These are phyloP conservation scores for Vulpes lagopus DNA, from an alignment of 2,113 vertebrate genomes.

Conservation along the genomic window DNA sequence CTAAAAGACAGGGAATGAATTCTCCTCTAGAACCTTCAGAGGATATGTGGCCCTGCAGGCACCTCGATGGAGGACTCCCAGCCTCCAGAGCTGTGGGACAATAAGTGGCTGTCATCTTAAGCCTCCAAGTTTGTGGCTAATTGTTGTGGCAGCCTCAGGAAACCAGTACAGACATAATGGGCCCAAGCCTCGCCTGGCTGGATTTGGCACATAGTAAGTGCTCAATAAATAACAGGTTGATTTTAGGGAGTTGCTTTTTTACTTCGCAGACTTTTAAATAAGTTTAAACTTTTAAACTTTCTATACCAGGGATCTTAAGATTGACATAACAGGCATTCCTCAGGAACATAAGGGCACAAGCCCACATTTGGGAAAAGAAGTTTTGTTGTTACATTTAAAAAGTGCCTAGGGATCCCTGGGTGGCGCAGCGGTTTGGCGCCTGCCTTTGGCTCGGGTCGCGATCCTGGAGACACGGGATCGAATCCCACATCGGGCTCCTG, in stretches of 20 bases:
- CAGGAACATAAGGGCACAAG: not conserved
- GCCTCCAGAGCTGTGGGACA: not conserved
- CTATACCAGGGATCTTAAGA: too few relatives aligned
- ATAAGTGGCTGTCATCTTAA: not conserved
- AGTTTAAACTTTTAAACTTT: not conserved
- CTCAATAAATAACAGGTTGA: not conserved
- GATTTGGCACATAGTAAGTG: too few relatives aligned
- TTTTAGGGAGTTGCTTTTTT: not conserved
- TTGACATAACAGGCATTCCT: not conserved
- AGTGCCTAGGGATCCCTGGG: too few relatives aligned
- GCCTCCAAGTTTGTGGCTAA: not conserved
- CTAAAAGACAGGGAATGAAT: not conserved
- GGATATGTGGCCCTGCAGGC: not conserved
- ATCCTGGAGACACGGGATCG: too few relatives aligned
- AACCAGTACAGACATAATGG: not conserved
- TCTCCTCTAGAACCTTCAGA: not conserved
- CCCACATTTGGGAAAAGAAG: not conserved
- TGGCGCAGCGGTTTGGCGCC: too few relatives aligned
- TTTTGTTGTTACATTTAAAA: not conserved
- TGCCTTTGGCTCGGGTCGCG: too few relatives aligned
- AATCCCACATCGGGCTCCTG: too few relatives aligned
- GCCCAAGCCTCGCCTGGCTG: not conserved
- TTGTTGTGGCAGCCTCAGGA: not conserved
- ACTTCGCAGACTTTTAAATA: not conserved
- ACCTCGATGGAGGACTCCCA: not conserved